These are phyloP conservation scores for Panthera uncia DNA, from an alignment of 2,113 vertebrate genomes.

Conservation along the genomic window DNA sequence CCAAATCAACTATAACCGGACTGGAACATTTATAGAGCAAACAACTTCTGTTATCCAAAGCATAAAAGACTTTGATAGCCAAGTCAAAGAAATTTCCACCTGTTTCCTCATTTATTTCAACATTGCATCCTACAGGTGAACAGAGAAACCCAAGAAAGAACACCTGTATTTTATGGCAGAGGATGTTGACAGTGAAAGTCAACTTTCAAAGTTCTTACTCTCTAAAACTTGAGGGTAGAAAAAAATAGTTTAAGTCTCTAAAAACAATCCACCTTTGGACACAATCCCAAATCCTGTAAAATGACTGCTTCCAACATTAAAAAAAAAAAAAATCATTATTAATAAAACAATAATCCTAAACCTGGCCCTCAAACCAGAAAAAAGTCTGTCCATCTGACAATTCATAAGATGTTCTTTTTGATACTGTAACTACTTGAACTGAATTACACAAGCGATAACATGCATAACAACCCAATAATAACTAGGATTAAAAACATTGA, in stretches of 20 bases:
- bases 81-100: slow-evolving; percentile 29
- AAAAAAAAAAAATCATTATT: neutral
- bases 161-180: neutral
- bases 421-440: neutral
- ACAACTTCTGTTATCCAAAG: neutral
- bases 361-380: neutral
- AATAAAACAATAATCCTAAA: slow-evolving; percentile 14
- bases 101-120: slow-evolving; percentile 43
- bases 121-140: neutral
- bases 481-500: neutral
- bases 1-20: neutral
- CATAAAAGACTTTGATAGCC: neutral
- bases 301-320: neutral
- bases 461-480: neutral
- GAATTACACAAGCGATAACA: neutral
- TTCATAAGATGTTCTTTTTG: neutral
- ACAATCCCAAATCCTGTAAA: neutral
- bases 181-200: neutral
- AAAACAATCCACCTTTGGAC: neutral
- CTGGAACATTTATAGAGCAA: neutral
- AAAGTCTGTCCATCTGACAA: neutral
- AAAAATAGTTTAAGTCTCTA: neutral
- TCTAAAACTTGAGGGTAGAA: neutral
- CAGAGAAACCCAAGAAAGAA: slow-evolving; percentile 11
- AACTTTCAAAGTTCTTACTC: neutral